A percentile compares a stretch with the other conserved stretches of the same genome.
These are phyloP conservation scores for Camponotus floridanus DNA, from an alignment of 1,140 invertebrate genomes.

Conservation along the genomic window DNA sequence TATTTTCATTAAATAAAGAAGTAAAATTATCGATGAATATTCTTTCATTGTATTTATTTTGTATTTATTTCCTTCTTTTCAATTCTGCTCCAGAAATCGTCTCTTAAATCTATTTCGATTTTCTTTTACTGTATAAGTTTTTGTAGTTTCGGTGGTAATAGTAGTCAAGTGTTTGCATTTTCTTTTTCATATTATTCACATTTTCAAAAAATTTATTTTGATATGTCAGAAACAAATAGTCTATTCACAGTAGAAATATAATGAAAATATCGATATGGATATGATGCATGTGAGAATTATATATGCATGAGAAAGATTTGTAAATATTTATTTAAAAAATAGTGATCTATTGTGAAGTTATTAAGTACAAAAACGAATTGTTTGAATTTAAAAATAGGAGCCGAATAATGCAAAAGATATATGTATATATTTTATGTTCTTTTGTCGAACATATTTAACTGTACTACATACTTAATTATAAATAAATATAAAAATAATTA, in stretches of 20 bases:
- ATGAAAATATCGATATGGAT: constrained; percentile 1
- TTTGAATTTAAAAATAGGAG: background rate
- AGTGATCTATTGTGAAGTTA: background rate
- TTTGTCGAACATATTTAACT: background rate
- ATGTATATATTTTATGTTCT: background rate
- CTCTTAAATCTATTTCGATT: constrained; percentile 25
- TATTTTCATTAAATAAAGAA: constrained; percentile 20
- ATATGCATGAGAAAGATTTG: background rate
- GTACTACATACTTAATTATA: too few species aligned
- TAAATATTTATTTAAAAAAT: background rate
- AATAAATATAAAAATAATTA: too few species aligned
- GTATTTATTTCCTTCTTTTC: background rate
- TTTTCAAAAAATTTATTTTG: constrained; percentile 28
- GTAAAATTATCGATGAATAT: constrained; percentile 21
- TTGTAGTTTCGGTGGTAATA: constrained; percentile 3
- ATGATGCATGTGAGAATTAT: background rate
- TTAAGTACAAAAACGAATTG: background rate
- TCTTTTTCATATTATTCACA: background rate
- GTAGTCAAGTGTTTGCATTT: constrained; percentile 7
- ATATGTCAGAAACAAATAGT: constrained; percentile 29
- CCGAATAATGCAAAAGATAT: background rate
- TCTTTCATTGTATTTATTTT: too few species aligned
- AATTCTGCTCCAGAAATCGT: background rate
- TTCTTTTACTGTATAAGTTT: constrained; percentile 5
- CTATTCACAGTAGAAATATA: background rate